Evolutionary conservation across 2,888 invertebrate genomes (phyloP).

Genomic region (Brachyopa scutellaris): DNA sequence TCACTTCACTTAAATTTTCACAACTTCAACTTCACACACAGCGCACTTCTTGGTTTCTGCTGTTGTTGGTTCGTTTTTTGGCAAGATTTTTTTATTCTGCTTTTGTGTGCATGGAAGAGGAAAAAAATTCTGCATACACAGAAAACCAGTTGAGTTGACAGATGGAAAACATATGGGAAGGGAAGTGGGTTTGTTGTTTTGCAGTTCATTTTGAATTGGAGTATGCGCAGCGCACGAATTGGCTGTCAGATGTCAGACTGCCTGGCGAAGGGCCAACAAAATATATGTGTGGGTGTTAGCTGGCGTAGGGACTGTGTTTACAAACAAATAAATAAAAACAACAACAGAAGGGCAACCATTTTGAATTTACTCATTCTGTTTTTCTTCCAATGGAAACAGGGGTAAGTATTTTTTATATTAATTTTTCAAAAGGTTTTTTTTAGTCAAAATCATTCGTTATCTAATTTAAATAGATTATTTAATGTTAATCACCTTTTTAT

Average conservation of each 20-base stretch:
- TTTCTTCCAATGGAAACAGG: neutral
- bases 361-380: conserved; percentile 29
- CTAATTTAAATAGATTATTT: too few species aligned
- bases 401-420: neutral
- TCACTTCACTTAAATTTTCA: neutral
- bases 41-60: conserved; percentile 26
- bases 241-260: neutral
- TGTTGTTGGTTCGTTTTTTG: conserved; percentile 15
- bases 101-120: conserved; percentile 32
- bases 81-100: conserved; percentile 6
- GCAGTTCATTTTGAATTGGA: conserved; percentile 33
- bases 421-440: neutral
- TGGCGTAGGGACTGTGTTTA: conserved; percentile 32
- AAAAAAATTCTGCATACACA: conserved; percentile 34
- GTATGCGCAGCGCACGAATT: neutral
- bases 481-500: too few species aligned
- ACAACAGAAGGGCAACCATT: conserved; percentile 28
- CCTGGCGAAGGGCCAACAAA: neutral
- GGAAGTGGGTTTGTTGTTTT: conserved; percentile 43
- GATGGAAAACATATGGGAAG: conserved; percentile 57
- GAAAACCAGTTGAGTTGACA: conserved; percentile 69
- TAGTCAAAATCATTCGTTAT: neutral
- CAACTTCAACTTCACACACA: conserved; percentile 13
- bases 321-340: conserved; percentile 57
- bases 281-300: neutral